Evolutionary conservation across 2,113 vertebrate species (phyloP).

Genomic region (Mirza zaza): DNA sequence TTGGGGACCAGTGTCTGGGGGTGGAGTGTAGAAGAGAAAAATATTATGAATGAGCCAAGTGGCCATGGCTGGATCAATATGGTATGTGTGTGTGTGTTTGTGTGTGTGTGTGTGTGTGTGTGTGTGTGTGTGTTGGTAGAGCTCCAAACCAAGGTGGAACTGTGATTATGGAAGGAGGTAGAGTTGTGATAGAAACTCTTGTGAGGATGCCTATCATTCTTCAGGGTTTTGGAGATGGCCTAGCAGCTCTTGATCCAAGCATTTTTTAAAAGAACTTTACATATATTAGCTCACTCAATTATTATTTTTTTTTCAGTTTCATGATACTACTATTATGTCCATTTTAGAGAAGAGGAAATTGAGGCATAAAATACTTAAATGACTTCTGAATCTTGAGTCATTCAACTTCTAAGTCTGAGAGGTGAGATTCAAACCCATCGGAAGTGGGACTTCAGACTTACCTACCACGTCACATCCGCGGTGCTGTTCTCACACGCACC

Average conservation of each 20-base stretch:
- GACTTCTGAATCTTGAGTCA: background rate
- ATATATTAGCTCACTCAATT: background rate
- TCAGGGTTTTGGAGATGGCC: background rate
- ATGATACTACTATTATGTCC: background rate
- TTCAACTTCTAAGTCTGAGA: background rate
- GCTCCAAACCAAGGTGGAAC: background rate
- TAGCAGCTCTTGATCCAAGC: background rate
- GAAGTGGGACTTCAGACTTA: background rate
- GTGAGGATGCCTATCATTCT: background rate
- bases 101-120: background rate
- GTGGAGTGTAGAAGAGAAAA: background rate
- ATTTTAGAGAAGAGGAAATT: background rate
- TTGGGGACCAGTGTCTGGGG: background rate
- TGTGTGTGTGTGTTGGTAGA: background rate
- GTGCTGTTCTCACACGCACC: constrained; percentile 67
- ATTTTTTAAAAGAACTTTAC: background rate
- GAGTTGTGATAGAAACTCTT: background rate
- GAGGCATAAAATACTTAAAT: background rate
- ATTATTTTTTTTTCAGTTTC: background rate
- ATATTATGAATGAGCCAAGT: background rate
- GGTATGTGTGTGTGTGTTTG: no score
- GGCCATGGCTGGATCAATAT: background rate
- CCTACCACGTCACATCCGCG: background rate
- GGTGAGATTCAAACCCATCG: background rate
- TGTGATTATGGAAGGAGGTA: background rate